These are phyloP conservation scores for Drosophila prostipennis DNA, from an alignment of 2,888 invertebrate genomes.

Conservation along the genomic window DNA sequence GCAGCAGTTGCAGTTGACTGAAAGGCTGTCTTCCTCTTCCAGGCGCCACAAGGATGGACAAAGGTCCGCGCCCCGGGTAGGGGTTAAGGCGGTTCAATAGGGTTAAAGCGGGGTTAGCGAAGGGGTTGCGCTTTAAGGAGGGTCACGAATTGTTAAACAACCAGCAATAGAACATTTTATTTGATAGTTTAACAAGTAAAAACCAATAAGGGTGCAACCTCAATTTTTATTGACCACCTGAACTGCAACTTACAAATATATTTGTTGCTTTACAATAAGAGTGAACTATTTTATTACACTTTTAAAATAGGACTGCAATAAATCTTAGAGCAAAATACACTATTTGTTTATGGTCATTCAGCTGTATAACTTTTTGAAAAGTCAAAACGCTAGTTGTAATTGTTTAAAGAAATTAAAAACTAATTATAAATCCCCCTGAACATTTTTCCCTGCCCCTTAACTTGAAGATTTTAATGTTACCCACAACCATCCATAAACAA, in stretches of 20 bases:
- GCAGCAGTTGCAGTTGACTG: conserved; percentile 70
- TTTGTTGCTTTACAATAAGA: too few relatives aligned
- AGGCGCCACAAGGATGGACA: conserved; percentile 37
- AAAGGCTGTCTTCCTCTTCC: conserved; percentile 26
- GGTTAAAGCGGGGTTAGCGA: background rate
- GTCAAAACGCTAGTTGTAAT: too few relatives aligned
- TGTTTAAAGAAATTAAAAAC: too few relatives aligned
- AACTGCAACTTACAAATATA: too few relatives aligned
- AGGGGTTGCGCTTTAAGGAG: conserved; percentile 3
- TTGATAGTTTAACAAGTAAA: conserved; percentile 10
- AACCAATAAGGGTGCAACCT: conserved; percentile 5
- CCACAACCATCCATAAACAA: background rate
- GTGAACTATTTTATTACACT: too few relatives aligned
- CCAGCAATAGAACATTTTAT: conserved; percentile 16
- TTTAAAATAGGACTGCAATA: too few relatives aligned
- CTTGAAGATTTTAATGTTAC: too few relatives aligned
- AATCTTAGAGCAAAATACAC: too few relatives aligned
- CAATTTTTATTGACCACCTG: background rate
- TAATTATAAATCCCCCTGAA: too few relatives aligned
- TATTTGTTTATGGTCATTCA: too few relatives aligned
- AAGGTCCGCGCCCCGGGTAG: background rate
- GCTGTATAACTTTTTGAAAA: too few relatives aligned
- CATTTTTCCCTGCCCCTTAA: too few relatives aligned
- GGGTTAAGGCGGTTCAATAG: background rate
- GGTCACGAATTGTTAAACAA: conserved; percentile 12